Base-by-base conservation (phyloP, 1,140 invertebrate species). In the Batillaria attramentaria region DNA sequence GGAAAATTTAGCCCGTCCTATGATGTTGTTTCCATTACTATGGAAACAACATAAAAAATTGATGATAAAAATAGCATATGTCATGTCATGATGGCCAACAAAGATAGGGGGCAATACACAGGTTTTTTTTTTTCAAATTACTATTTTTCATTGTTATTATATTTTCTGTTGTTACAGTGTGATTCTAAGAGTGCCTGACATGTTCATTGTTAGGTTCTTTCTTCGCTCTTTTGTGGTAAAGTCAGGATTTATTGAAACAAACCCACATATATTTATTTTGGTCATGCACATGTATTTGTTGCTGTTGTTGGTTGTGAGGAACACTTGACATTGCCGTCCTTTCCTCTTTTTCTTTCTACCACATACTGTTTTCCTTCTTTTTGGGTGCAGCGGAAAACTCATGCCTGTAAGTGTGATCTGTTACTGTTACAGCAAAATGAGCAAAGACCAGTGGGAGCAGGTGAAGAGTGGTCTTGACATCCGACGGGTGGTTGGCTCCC, bases 391-490 rank as follows among this genome's bases (percentile, higher is more conserved):
- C 13, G 10, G 46, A 13, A 50, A 13, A 24, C 24, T 13, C 46
- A 24, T 50, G 46, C 24, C 13, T 50, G 46, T 50, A 50, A 24
- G n/a, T 24, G n/a, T 4, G 24, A 8, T 62, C n/a, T n/a, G n/a
- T n/a, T n/a, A n/a, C n/a, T 31, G 8, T n/a, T 10, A 62, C 57
- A 62, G 57, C 57, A 62, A 31, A 28, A n/a, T 24, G 24, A 62
- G 33, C 10, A 62, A 62, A 62, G 57, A 62, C 33, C 57, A 62
- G 24, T 62, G 57, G 57, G 50, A 46, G 41, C 68, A 70, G 41
- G 42, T 70, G 41, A 42, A 70, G 41, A 70, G 41, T 42, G n/a
- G 33, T 18, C 68, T 46, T 31, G 33, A 8, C 41, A 31, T 70
- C 24, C 24, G 16, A 31, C 37, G 50, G 68, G 33, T 70, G 5